Percentiles rank a stretch among this genome's conserved stretches.
These are phyloP conservation scores for Eriosoma lanigerum DNA, from an alignment of 1,140 invertebrate genomes.

Conservation along the genomic window DNA sequence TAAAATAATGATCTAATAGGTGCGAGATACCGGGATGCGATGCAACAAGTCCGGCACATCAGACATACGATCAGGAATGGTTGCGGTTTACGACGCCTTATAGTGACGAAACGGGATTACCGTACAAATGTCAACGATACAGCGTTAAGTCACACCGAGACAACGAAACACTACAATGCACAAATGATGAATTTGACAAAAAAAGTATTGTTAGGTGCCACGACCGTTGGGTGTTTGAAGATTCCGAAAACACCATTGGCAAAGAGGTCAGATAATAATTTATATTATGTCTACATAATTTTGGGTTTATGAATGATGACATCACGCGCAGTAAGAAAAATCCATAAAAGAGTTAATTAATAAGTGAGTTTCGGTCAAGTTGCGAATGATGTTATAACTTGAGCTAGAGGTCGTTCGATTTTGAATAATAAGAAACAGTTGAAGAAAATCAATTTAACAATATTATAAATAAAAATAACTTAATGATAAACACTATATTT, in stretches of 20 bases:
- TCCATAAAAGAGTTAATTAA: neutral
- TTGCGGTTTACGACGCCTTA: slow-evolving; percentile 23
- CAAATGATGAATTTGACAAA: neutral
- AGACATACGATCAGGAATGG: slow-evolving; percentile 10
- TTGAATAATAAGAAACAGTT: neutral
- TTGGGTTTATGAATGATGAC: neutral
- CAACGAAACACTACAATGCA: neutral
- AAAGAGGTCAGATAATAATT: slow-evolving; percentile 60
- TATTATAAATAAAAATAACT: no score
- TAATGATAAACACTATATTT: neutral
- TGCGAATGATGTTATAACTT: no score
- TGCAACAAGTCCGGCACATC: neutral
- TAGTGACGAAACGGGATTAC: neutral
- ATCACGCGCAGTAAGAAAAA: neutral
- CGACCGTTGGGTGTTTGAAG: slow-evolving; percentile 61
- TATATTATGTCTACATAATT: neutral
- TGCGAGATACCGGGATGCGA: slow-evolving; percentile 21
- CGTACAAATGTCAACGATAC: slow-evolving; percentile 49
- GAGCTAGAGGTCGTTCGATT: neutral
- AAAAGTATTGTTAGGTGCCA: neutral
- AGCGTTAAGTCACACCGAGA: slow-evolving; percentile 53
- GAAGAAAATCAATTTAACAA: no score
- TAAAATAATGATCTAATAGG: no score
- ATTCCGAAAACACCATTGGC: slow-evolving; percentile 62
- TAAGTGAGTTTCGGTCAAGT: neutral